Conservation (phyloP, 2,113 vertebrate genomes). For the Myxocyprinus asiaticus region DNA sequence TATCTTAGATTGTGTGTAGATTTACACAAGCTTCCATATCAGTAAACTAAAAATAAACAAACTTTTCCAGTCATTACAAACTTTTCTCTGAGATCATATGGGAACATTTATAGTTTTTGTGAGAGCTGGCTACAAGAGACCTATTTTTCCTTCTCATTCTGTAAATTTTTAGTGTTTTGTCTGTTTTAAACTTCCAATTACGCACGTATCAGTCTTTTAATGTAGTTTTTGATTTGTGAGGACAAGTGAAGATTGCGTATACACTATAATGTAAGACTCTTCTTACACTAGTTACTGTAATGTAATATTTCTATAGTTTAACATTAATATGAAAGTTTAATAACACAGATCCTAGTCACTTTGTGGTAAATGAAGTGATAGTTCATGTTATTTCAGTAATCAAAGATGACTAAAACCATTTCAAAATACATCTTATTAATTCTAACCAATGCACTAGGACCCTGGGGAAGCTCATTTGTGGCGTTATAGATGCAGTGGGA, state of each 20-base stretch:
- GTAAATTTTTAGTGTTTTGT: not conserved
- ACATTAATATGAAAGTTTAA: not conserved
- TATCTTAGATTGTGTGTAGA: not conserved
- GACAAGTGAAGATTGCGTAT: not conserved
- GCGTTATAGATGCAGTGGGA: conserved; percentile 48
- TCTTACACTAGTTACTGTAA: no score
- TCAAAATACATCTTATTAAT: not conserved
- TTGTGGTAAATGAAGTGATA: not conserved
- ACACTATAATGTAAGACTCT: no score
- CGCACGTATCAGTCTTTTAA: not conserved
- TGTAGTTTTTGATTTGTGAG: no score
- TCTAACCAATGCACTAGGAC: conserved; percentile 65
- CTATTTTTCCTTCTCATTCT: not conserved
- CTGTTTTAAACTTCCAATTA: not conserved
- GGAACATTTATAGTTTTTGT: not conserved
- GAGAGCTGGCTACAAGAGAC: not conserved
- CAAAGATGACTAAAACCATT: not conserved
- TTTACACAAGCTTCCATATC: not conserved
- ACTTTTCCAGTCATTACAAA: not conserved
- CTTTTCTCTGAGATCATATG: not conserved
- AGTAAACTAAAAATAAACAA: not conserved
- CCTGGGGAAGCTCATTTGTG: conserved; percentile 61
- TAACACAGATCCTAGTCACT: not conserved
- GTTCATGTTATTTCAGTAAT: not conserved
- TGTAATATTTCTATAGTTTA: not conserved